These are phyloP conservation scores for Drosophila nikananu DNA, from an alignment of 1,140 invertebrate genomes.

Conservation along the genomic window DNA sequence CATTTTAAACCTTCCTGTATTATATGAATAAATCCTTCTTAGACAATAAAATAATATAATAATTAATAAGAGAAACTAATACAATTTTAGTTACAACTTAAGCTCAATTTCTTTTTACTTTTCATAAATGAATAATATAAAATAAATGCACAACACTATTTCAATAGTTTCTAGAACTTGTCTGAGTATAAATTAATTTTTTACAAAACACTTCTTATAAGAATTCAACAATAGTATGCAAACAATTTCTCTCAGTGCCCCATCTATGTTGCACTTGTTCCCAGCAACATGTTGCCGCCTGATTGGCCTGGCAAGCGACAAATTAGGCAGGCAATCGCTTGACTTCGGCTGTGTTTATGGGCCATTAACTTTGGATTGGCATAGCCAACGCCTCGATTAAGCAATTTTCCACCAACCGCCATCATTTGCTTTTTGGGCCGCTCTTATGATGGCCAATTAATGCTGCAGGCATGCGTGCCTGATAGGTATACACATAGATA, in stretches of 20 bases:
- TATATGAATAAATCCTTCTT: too few species aligned
- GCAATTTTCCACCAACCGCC: constrained; percentile 59
- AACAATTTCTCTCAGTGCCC: constrained; percentile 24
- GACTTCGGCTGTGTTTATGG: constrained; percentile 77
- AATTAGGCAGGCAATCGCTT: constrained; percentile 79
- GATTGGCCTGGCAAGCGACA: constrained; percentile 76
- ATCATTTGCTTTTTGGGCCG: constrained; percentile 28
- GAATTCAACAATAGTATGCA: neutral
- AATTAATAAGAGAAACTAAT: too few species aligned
- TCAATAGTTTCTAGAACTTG: neutral
- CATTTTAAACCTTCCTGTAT: too few species aligned
- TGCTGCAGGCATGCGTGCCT: constrained; percentile 68
- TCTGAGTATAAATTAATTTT: neutral
- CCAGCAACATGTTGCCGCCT: constrained; percentile 70
- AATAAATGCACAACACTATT: neutral
- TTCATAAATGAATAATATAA: too few species aligned
- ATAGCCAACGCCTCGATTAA: constrained; percentile 76
- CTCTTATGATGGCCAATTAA: constrained; percentile 79
- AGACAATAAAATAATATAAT: too few species aligned
- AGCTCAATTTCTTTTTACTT: too few species aligned
- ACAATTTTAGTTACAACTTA: too few species aligned
- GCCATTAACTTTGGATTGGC: constrained; percentile 69
- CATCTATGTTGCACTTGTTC: constrained; percentile 65
- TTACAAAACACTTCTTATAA: neutral
- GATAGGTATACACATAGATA: constrained; percentile 39